Base-by-base conservation (phyloP, 2,888 invertebrate species). In the Cheilosia vernalis region DNA sequence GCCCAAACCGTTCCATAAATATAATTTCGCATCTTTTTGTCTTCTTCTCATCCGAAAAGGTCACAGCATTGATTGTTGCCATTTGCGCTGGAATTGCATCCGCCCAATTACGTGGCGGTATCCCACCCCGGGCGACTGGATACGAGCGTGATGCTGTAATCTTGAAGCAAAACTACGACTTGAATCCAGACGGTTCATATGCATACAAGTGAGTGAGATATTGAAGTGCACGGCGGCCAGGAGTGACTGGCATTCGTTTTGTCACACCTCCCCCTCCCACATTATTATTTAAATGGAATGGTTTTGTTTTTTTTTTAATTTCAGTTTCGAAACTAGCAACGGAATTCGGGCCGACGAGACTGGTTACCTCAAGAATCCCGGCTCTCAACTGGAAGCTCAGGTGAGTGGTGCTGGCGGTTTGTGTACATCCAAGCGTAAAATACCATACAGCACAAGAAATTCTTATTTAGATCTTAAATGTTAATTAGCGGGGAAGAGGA, bases 321-420 rank as follows among this genome's bases (percentile, higher is more conserved):
- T 51, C 88, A 94, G 94, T 90, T 95, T 94, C 89, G 94, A 94
- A 91, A 94, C 94, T 5, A 94, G 94, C 86, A 95, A 95, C 88
- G 95, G 95, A 78, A 95, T 95, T 88, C 92, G 93, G 81, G 94
- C 94, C 37, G 93, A 94, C 88, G 95, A 95, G 91, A 92, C 93
- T 88, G 95, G 95, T 58, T 94, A 93, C 89, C 90, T 95, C 76
- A 94, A 94, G 90, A 94, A 94, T 89, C 93, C 93, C 40, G 94
- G 94, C 21, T 90, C 93, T 17, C 93, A 94, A 88, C 90, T 93
- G 70, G 94, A 94, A 89, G 93, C 93, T 66, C 94, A 94, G 91
- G 93, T 93, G 80, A 88, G 89, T 88, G 51, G 37, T 30, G 40
- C 9, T 64, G 64, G 58, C 42, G 40, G 51, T 30, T 37, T 60